Conservation (phyloP, 2,797 vertebrate species). For the Oceanodroma leucorhoa region DNA sequence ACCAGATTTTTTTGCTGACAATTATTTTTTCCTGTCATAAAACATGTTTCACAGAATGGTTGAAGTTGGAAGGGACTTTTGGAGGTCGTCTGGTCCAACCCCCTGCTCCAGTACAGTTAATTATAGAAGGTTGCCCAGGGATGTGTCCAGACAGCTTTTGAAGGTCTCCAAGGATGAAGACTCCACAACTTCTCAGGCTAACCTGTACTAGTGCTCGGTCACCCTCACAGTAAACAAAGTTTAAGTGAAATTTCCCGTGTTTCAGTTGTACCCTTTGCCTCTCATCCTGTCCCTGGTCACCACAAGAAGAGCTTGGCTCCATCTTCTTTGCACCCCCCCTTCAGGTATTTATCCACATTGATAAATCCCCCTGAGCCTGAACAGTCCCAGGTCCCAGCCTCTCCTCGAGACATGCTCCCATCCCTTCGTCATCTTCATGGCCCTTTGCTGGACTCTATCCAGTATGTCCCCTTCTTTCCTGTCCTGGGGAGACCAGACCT, state of each 20-base stretch:
- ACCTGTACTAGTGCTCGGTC: neutral
- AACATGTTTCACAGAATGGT: neutral
- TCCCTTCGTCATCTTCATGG: too few species aligned
- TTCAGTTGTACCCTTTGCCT: neutral
- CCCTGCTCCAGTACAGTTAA: neutral
- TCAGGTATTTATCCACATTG: neutral
- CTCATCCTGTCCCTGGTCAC: neutral
- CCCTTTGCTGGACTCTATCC: neutral
- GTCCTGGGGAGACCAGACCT: neutral
- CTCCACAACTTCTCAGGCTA: neutral
- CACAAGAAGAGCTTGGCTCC: neutral
- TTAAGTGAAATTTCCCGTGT: neutral
- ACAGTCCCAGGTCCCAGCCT: neutral
- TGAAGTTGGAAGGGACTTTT: neutral
- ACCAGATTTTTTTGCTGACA: neutral
- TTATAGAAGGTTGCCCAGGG: neutral
- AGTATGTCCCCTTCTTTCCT: neutral
- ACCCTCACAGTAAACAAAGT: too few species aligned
- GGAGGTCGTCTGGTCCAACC: neutral
- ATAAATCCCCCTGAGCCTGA: neutral
- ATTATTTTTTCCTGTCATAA: neutral
- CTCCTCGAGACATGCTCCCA: neutral
- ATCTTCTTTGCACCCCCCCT: accelerated
- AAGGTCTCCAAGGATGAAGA: neutral
- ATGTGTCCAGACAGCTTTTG: neutral